Base-by-base conservation (phyloP, 2,888 invertebrate species). In the Ashinkailepas kermadecensis region DNA sequence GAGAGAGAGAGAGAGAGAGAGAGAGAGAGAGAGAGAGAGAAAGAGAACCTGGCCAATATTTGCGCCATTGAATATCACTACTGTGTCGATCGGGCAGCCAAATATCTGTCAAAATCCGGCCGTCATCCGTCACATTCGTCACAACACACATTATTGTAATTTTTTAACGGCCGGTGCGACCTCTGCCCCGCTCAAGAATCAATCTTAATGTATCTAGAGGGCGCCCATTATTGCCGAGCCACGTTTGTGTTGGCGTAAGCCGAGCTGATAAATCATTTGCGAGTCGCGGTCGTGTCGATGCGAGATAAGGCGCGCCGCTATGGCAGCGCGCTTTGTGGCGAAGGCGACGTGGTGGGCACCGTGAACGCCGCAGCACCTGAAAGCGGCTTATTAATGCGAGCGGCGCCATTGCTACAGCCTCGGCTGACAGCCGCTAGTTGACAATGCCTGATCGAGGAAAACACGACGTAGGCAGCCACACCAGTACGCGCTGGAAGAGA, bases 121-220 rank as follows among this genome's bases (percentile, higher is more conserved):
- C 54, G 21, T 54, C 23, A n/a, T 74, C 74, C 21, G 74, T 74
- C 74, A 74, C 54, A 7, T 9, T 54, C 54, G 74, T 74, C 74
- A 74, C 39, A 74, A 74, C 74, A 74, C 54, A 54, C 74, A 74
- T 74, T 74, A 74, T 74, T 39, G 54, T 54, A 23, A 54, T 74
- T 70, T 74, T 74, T 74, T 54, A 54, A 74, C 54, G 74, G 54
- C 13, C 74, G 54, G 54, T 54, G 74, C 74, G 74, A 54, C 74
- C 74, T 25, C 39, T 9, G 54, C 13, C 54, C 54, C 54, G 74
- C 39, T 58, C 78, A 78, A 78, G 58, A 58, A 78, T 78, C 78
- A 78, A 78, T 78, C 78, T 78, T 78, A 78, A 78, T 78, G 78
- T 78, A 78, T 78, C 74, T 74, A 18, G 39, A 54, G 54, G 74